These are phyloP conservation scores for Platyscapa corneri DNA, from an alignment of 1,140 invertebrate genomes.

Conservation along the genomic window DNA sequence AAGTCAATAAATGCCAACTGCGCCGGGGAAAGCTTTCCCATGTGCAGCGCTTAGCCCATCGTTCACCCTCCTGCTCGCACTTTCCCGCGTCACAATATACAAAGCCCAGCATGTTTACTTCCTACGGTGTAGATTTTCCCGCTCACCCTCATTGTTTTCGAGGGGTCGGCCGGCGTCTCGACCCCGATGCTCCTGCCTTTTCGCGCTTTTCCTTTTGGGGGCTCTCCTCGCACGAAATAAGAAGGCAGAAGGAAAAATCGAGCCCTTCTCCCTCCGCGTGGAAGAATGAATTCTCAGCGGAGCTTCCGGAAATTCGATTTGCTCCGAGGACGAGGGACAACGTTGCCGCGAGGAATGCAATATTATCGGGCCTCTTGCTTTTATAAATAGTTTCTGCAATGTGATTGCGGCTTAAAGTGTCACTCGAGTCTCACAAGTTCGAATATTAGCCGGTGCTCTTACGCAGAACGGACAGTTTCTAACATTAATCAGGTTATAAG, in stretches of 20 bases:
- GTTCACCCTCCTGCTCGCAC: background rate
- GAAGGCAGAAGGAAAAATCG: background rate
- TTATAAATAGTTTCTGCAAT: background rate
- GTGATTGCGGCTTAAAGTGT: background rate
- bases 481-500: background rate
- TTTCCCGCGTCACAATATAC: background rate
- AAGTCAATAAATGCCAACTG: slow-evolving; percentile 1
- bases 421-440: no score
- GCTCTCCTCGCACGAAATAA: background rate
- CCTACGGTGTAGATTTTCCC: slow-evolving; percentile 5
- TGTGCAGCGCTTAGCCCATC: background rate
- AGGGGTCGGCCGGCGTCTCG: background rate
- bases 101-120: slow-evolving; percentile 15
- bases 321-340: background rate
- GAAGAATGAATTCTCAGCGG: background rate
- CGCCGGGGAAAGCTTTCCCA: slow-evolving; percentile 2
- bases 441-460: no score
- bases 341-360: background rate
- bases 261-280: background rate
- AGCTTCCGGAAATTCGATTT: slow-evolving; percentile 4
- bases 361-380: background rate
- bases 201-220: background rate
- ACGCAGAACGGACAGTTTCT: background rate
- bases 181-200: background rate
- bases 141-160: slow-evolving; percentile 10